phyloP scores from a whole-genome alignment of 1,140 invertebrate genomes.

The Drosophila santomea region DNA sequence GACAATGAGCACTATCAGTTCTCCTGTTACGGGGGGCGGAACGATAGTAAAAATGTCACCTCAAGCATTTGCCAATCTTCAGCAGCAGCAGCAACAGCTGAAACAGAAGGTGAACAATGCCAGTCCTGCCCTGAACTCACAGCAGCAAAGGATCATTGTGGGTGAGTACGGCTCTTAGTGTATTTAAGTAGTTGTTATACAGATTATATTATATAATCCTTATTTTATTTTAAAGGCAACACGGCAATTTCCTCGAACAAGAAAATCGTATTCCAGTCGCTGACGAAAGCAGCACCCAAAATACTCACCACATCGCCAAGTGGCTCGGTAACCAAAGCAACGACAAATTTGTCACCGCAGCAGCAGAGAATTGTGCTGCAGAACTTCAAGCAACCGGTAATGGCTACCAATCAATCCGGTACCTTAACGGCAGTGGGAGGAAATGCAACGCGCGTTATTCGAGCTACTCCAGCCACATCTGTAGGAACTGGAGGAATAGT shows the following conservation, averaged over 20 bases:
- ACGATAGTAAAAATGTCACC: constrained; percentile 80
- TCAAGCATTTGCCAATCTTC: constrained; percentile 72
- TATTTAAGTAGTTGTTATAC: neutral
- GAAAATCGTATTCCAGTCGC: constrained; percentile 71
- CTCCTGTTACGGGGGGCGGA: constrained; percentile 31
- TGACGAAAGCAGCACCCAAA: constrained; percentile 61
- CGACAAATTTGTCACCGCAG: constrained; percentile 52
- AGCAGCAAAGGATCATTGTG: constrained; percentile 72
- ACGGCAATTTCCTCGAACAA: constrained; percentile 77
- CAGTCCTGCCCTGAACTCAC: constrained; percentile 31
- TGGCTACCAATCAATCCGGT: neutral
- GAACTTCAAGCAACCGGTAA: constrained; percentile 70
- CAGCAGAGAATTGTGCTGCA: constrained; percentile 85
- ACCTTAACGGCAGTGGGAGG: constrained; percentile 12
- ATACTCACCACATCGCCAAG: constrained; percentile 61
- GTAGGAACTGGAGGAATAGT: constrained; percentile 16
- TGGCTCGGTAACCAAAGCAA: constrained; percentile 13
- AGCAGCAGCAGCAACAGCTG: constrained; percentile 69
- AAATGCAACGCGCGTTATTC: constrained; percentile 49
- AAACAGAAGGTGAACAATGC: constrained; percentile 54
- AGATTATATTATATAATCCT: neutral
- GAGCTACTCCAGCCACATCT: constrained; percentile 39
- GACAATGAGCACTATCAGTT: constrained; percentile 11
- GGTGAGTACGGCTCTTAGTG: constrained; percentile 42
- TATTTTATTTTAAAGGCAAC: constrained; percentile 49